Evolutionary conservation across 2,888 invertebrate genomes (phyloP).

Genomic region (Saturnia pavonia): DNA sequence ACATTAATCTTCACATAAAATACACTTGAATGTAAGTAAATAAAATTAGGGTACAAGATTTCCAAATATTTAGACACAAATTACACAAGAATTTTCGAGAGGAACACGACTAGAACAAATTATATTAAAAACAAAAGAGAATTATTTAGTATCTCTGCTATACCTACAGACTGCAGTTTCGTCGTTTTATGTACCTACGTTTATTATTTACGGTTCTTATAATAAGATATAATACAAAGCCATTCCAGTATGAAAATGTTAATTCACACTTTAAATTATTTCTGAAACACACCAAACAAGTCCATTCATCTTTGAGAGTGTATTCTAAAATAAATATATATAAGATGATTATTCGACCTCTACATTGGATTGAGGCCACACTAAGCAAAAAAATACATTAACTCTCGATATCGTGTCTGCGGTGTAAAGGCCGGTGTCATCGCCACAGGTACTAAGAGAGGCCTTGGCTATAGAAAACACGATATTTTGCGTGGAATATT

Average conservation of each 20-base stretch:
- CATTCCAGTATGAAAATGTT: no score
- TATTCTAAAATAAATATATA: background rate
- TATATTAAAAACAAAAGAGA: background rate
- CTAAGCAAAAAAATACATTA: conserved; percentile 21
- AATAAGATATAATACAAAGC: no score
- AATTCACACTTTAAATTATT: no score
- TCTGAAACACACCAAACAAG: background rate
- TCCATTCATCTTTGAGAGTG: background rate
- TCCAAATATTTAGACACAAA: background rate
- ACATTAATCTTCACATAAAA: background rate
- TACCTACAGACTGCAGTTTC: no score
- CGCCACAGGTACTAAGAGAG: conserved; percentile 26
- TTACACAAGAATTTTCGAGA: background rate
- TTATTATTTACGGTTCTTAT: no score
- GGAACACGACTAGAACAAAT: background rate
- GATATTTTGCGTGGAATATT: conserved; percentile 26
- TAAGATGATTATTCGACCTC: conserved; percentile 16
- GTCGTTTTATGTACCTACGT: no score
- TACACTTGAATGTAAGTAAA: background rate
- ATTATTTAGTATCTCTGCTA: background rate
- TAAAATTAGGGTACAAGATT: background rate
- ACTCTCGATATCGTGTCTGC: conserved; percentile 23
- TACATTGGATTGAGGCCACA: conserved; percentile 21
- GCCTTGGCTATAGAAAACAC: conserved; percentile 33
- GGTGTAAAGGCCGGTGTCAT: conserved; percentile 30